phyloP scores from a whole-genome alignment of 2,113 vertebrate species.

The Solenodon paradoxus region DNA sequence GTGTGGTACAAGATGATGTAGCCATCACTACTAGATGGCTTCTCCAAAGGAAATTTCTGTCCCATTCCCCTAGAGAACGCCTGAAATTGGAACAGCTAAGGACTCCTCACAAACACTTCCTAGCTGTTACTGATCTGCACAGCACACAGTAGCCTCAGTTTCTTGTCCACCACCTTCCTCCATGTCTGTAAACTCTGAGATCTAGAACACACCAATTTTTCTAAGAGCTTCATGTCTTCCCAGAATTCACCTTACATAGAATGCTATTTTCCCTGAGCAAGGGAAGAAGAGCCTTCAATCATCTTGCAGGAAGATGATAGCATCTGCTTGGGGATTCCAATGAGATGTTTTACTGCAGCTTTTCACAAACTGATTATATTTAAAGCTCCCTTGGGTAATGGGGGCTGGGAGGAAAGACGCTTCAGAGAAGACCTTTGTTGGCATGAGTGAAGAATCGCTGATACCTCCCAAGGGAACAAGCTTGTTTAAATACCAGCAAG shows the following conservation, averaged over 20 bases:
- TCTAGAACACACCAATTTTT: background rate
- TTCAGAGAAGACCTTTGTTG: slow-evolving; percentile 61
- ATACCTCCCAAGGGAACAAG: slow-evolving; percentile 55
- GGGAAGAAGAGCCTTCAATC: slow-evolving; percentile 42
- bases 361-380: slow-evolving; percentile 84
- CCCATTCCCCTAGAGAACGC: background rate
- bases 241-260: slow-evolving; percentile 2
- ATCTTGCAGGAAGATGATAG: slow-evolving; percentile 48
- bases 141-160: background rate
- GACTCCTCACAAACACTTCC: background rate
- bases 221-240: slow-evolving; percentile 23
- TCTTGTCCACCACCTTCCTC: background rate
- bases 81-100: background rate
- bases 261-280: slow-evolving; percentile 23
- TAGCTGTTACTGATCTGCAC: background rate
- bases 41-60: slow-evolving; percentile 26
- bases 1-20: background rate
- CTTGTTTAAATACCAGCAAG: slow-evolving; percentile 69
- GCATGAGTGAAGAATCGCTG: slow-evolving; percentile 32
- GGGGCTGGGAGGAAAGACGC: slow-evolving; percentile 52
- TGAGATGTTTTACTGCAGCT: slow-evolving; percentile 78
- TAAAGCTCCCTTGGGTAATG: slow-evolving; percentile 75
- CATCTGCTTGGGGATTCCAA: slow-evolving; percentile 66
- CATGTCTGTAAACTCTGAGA: background rate
- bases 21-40: background rate